Evolutionary conservation across 1,140 invertebrate species (phyloP).

Genomic region (Tribolium castaneum): DNA sequence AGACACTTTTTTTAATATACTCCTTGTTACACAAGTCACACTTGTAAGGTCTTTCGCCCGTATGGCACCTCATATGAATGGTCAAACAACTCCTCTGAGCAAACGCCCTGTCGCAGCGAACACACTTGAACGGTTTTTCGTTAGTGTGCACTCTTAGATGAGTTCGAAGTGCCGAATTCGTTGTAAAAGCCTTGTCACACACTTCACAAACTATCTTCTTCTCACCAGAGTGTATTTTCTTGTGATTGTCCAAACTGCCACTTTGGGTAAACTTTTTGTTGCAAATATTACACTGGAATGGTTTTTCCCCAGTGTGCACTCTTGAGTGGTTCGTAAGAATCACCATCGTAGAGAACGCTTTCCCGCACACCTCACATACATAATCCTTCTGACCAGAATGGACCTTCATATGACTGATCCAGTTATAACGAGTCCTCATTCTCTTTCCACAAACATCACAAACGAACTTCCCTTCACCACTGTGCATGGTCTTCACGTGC

Average conservation of each 20-base stretch:
- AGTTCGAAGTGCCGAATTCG: constrained; percentile 66
- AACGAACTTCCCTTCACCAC: neutral
- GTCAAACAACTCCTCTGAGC: constrained; percentile 65
- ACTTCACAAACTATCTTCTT: constrained; percentile 40
- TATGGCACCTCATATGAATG: constrained; percentile 74
- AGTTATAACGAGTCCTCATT: neutral
- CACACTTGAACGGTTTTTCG: constrained; percentile 65
- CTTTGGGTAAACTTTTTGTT: constrained; percentile 61
- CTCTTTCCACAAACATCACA: constrained; percentile 16
- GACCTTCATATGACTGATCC: neutral
- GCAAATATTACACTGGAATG: constrained; percentile 65
- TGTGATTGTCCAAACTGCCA: constrained; percentile 25
- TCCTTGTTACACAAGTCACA: constrained; percentile 50
- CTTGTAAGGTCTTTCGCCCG: constrained; percentile 64
- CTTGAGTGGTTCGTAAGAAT: constrained; percentile 54
- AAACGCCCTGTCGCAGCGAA: constrained; percentile 30
- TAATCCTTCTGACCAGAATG: constrained; percentile 22
- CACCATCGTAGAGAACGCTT: neutral
- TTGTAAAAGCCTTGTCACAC: constrained; percentile 13
- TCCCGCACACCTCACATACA: constrained; percentile 37
- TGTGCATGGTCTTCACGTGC: constrained; percentile 63
- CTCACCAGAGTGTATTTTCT: constrained; percentile 10
- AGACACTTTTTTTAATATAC: too few species aligned
- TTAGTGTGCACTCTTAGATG: constrained; percentile 73
- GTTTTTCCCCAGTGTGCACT: constrained; percentile 61